These are phyloP conservation scores for Allacma fusca DNA, from an alignment of 2,888 invertebrate genomes.

Conservation along the genomic window DNA sequence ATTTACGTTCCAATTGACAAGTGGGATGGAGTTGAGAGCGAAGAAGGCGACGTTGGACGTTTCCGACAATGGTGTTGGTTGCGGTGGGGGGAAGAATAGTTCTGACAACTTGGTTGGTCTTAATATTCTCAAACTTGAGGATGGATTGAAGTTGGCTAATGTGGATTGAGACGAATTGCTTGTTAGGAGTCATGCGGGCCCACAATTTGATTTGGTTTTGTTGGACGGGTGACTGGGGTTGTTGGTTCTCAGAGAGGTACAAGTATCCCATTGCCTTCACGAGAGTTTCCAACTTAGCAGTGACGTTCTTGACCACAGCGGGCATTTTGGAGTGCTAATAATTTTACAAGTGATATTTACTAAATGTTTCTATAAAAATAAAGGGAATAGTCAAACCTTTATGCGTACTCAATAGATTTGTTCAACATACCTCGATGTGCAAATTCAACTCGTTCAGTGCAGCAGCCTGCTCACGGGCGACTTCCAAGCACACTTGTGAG, in stretches of 20 bases:
- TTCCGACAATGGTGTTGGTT: constrained; percentile 50
- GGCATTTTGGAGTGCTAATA: constrained; percentile 61
- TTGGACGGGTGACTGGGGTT: constrained; percentile 49
- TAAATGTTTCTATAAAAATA: too few species aligned
- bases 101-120: constrained; percentile 47
- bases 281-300: constrained; percentile 67
- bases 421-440: too few species aligned
- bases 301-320: constrained; percentile 65
- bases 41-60: constrained; percentile 48
- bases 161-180: constrained; percentile 66
- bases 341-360: neutral
- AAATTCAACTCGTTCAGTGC: too few species aligned
- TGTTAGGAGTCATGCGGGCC: constrained; percentile 70
- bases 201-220: constrained; percentile 69
- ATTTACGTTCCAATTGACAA: constrained; percentile 71
- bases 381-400: too few species aligned
- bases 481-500: too few species aligned
- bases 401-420: too few species aligned
- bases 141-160: constrained; percentile 53
- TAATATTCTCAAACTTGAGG: constrained; percentile 49
- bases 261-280: constrained; percentile 65
- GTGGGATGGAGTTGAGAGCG: constrained; percentile 60
- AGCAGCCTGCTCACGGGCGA: too few species aligned
- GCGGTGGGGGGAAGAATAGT: constrained; percentile 56
- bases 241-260: constrained; percentile 67